Evolutionary conservation across 2,888 invertebrate species (phyloP).

Genomic region (Timema cristinae): DNA sequence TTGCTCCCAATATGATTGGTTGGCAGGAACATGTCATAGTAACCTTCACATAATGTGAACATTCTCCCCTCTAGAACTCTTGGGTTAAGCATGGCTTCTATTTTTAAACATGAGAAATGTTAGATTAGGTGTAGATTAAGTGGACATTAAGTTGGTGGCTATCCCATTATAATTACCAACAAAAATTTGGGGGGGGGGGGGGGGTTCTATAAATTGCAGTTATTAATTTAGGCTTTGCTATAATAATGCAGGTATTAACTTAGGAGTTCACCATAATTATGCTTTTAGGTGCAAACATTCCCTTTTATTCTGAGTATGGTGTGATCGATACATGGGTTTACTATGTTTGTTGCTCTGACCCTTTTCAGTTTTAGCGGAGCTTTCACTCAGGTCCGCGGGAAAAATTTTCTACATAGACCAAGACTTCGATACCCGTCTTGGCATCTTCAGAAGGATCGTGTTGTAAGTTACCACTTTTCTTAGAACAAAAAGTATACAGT

Average conservation of each 20-base stretch:
- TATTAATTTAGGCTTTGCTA: too few relatives aligned
- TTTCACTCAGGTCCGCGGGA: slow-evolving; percentile 26
- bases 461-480: slow-evolving; percentile 49
- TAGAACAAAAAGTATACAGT: too few relatives aligned
- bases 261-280: too few relatives aligned
- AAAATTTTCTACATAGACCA: slow-evolving; percentile 39
- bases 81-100: background rate
- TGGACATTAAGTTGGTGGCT: too few relatives aligned
- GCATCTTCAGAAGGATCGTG: slow-evolving; percentile 62
- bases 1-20: background rate
- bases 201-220: background rate
- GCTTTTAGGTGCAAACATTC: too few relatives aligned
- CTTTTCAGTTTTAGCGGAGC: slow-evolving; percentile 24
- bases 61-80: background rate
- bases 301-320: too few relatives aligned
- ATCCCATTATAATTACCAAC: background rate
- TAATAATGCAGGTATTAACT: too few relatives aligned
- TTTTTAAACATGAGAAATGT: too few relatives aligned
- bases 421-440: slow-evolving; percentile 68
- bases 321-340: too few relatives aligned
- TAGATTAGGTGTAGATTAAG: too few relatives aligned
- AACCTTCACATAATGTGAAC: background rate
- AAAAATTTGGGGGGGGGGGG: background rate
- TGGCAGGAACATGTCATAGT: background rate
- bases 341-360: too few relatives aligned